phyloP scores from a whole-genome alignment of 2,113 vertebrate genomes.

The Arvicanthis niloticus region DNA sequence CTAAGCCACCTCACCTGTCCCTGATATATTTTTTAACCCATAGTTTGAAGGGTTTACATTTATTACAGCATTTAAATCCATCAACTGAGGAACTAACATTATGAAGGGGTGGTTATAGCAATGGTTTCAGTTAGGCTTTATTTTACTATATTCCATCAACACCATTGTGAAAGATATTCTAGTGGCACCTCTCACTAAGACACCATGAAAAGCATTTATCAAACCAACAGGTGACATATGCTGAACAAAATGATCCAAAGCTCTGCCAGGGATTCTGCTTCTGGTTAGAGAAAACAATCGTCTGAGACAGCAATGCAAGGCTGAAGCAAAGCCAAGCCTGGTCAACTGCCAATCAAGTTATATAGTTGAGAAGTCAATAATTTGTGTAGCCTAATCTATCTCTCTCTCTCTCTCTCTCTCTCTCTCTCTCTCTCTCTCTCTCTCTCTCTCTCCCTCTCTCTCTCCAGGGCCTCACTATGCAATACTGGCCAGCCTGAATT shows the following conservation, averaged over 20 bases:
- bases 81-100: background rate
- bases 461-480: background rate
- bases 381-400: background rate
- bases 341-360: background rate
- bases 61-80: background rate
- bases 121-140: background rate
- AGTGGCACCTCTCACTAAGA: background rate
- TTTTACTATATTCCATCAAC: background rate
- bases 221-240: background rate
- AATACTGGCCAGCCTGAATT: background rate
- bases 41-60: background rate
- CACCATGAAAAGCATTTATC: background rate
- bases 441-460: background rate
- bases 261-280: background rate
- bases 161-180: background rate
- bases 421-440: too few species aligned
- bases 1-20: background rate
- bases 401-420: too few species aligned
- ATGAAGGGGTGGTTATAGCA: background rate
- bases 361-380: background rate
- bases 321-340: background rate
- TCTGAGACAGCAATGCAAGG: constrained; percentile 13
- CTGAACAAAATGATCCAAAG: background rate
- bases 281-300: background rate
- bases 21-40: background rate